Percentiles rank a stretch among this genome's conserved stretches.
phyloP scores from a whole-genome alignment of 2,888 invertebrate genomes.

The Crocallis elinguaria region DNA sequence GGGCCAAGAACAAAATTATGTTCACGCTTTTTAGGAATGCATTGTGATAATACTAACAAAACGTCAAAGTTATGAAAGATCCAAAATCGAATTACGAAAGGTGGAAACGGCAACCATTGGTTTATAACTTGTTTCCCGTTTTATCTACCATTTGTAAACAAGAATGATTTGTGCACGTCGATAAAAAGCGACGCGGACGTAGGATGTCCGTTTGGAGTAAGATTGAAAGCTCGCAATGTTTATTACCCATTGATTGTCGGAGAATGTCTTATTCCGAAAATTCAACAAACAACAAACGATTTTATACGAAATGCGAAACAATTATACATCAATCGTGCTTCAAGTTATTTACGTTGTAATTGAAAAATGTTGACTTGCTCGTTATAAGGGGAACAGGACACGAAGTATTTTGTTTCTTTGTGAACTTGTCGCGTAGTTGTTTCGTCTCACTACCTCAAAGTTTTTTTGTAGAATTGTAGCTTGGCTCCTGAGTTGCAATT shows the following conservation, averaged over 20 bases:
- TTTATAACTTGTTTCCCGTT: constrained; percentile 50
- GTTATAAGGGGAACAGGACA: constrained; percentile 18
- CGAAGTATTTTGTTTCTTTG: constrained; percentile 20
- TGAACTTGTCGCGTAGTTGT: constrained; percentile 11
- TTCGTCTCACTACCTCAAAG: constrained; percentile 20
- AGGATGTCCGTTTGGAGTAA: constrained; percentile 25
- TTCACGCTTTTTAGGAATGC: background rate
- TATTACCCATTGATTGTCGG: constrained; percentile 11
- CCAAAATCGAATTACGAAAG: constrained; percentile 53
- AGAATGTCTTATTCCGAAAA: constrained; percentile 3
- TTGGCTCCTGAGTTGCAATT: constrained; percentile 30
- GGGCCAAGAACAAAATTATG: background rate
- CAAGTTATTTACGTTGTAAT: constrained; percentile 14
- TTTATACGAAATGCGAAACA: too few species aligned
- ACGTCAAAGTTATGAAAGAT: constrained; percentile 50
- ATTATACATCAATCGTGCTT: constrained; percentile 1
- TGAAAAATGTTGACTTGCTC: constrained; percentile 19
- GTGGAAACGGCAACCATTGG: constrained; percentile 43
- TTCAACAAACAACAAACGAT: constrained; percentile 13
- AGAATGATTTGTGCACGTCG: constrained; percentile 41
- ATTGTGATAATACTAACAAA: constrained; percentile 43
- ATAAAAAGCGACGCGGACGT: constrained; percentile 22
- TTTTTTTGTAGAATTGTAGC: constrained; percentile 11
- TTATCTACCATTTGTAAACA: constrained; percentile 47
- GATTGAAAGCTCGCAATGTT: constrained; percentile 20